phyloP scores from a whole-genome alignment of 2,888 invertebrate species.

The Habrosyne pyritoides region DNA sequence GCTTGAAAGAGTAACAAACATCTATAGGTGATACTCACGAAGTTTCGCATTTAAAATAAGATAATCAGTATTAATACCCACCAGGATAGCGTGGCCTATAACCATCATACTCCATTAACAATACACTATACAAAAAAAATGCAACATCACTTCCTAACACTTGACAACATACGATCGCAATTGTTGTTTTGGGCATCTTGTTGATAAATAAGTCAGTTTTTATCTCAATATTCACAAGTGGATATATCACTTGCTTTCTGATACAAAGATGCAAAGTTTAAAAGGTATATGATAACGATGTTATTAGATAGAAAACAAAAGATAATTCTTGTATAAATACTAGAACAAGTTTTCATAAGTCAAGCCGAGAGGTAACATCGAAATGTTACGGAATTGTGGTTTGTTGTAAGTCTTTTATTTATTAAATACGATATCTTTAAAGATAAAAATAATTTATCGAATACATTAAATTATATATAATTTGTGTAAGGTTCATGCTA shows the following conservation, averaged over 20 bases:
- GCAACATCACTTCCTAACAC: not conserved
- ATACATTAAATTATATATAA: not conserved
- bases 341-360: not conserved
- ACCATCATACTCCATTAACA: too few species aligned
- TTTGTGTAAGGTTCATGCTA: not conserved
- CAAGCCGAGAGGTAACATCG: not conserved
- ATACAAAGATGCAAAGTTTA: not conserved
- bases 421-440: too few species aligned
- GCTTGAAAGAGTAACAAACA: too few species aligned
- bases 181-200: not conserved
- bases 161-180: not conserved
- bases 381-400: not conserved
- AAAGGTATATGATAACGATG: not conserved
- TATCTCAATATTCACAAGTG: not conserved
- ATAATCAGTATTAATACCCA: too few species aligned
- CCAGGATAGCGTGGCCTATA: too few species aligned
- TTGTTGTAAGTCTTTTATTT: not conserved
- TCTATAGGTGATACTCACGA: too few species aligned
- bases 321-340: conserved; percentile 4
- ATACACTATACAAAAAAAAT: not conserved
- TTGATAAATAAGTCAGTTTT: not conserved
- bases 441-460: too few species aligned
- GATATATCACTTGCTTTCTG: not conserved
- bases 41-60: too few species aligned
- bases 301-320: too few species aligned